These are phyloP conservation scores for Harmothoe impar DNA, from an alignment of 2,888 invertebrate genomes.

Conservation along the genomic window DNA sequence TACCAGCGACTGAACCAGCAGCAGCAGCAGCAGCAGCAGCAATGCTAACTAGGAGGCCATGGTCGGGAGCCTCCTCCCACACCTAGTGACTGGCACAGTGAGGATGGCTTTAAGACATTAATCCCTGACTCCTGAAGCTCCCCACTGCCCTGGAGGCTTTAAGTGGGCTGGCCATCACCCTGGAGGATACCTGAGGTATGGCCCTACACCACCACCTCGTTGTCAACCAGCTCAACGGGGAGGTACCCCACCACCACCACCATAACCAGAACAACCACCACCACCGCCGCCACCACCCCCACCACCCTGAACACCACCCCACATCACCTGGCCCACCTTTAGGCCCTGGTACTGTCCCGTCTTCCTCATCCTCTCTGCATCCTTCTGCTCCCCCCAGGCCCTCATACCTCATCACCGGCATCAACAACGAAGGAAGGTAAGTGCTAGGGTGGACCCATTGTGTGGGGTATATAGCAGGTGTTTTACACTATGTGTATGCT, in stretches of 20 bases:
- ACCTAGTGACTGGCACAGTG: not conserved
- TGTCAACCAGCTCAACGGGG: not conserved
- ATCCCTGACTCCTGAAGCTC: not conserved
- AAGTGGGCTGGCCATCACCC: not conserved
- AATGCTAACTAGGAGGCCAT: not conserved
- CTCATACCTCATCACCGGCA: conserved; percentile 26
- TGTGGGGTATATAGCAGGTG: not conserved
- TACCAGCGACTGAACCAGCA: not conserved
- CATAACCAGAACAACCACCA: conserved; percentile 17
- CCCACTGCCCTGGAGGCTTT: not conserved
- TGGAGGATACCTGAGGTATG: not conserved
- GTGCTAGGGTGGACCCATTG: not conserved
- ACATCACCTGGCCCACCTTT: conserved; percentile 40
- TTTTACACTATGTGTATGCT: not conserved
- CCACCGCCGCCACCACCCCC: conserved; percentile 36
- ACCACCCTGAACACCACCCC: conserved; percentile 40
- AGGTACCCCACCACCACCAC: not conserved
- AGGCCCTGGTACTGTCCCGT: conserved; percentile 27
- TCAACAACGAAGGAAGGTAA: conserved; percentile 49
- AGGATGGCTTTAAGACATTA: not conserved
- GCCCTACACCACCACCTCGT: conserved; percentile 7
- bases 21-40: not conserved
- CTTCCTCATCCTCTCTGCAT: conserved; percentile 48
- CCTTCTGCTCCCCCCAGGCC: conserved; percentile 32
- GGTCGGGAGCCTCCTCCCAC: too few species aligned